A percentile compares a stretch with the other conserved stretches of the same genome.
Conservation (phyloP, 2,797 vertebrate species). For the Lepus oiostolus region DNA sequence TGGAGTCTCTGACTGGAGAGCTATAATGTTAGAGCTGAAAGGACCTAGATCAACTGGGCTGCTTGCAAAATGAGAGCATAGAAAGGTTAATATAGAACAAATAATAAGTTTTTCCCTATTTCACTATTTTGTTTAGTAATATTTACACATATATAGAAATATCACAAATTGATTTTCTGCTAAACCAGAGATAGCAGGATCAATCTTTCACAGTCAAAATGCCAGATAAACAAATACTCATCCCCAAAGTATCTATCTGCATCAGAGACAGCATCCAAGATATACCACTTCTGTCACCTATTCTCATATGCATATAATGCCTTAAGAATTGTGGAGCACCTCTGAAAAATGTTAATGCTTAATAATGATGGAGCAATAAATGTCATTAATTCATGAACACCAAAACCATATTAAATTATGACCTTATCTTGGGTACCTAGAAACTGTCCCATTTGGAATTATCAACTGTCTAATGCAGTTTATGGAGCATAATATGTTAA, state of each 20-base stretch:
- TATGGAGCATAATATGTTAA: not conserved
- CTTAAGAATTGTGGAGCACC: not conserved
- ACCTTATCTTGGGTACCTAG: not conserved
- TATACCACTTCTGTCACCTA: not conserved
- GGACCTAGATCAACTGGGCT: not conserved
- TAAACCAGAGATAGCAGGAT: not conserved
- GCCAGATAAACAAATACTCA: not conserved
- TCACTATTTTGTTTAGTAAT: not conserved
- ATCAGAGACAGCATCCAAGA: not conserved
- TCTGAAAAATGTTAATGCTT: slow-evolving; percentile 10
- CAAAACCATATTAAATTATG: slow-evolving; percentile 39
- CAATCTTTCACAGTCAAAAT: not conserved
- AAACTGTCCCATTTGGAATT: no score
- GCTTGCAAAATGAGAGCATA: not conserved
- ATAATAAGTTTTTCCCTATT: not conserved
- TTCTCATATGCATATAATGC: not conserved
- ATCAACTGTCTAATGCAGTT: not conserved
- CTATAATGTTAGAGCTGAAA: not conserved
- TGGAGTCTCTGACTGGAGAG: not conserved
- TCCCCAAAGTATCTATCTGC: not conserved
- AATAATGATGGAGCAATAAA: not conserved
- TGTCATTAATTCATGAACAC: slow-evolving; percentile 24
- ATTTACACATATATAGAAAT: slow-evolving; percentile 13
- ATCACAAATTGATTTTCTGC: slow-evolving; percentile 30
- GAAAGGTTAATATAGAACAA: not conserved